Evolutionary conservation across 2,888 invertebrate species (phyloP).

Genomic region (Lordiphosa fenestrarum): DNA sequence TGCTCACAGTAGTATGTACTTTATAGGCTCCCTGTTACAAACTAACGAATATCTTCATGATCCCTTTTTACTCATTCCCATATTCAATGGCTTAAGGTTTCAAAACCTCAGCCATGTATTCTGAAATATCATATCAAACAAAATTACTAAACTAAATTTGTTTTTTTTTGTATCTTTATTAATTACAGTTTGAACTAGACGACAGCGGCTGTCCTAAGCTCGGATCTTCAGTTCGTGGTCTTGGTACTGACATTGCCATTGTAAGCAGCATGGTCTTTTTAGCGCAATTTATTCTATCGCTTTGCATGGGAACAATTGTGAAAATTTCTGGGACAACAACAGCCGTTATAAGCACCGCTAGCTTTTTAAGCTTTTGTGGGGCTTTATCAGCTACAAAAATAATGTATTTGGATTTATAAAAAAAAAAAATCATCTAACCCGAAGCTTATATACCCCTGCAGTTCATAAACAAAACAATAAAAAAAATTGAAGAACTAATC

Average conservation of each 20-base stretch:
- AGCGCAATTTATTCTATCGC: constrained; percentile 94
- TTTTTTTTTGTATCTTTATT: background rate
- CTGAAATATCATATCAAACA: too few relatives aligned
- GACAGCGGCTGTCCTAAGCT: constrained; percentile 82
- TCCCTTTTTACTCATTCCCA: too few relatives aligned
- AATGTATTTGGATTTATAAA: constrained; percentile 92
- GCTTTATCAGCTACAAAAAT: constrained; percentile 92
- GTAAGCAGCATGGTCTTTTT: constrained; percentile 98
- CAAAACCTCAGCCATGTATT: too few relatives aligned
- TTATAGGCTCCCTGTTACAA: too few relatives aligned
- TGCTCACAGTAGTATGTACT: too few relatives aligned
- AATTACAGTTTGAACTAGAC: constrained; percentile 83
- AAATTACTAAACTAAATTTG: background rate
- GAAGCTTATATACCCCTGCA: too few relatives aligned
- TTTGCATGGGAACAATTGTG: constrained; percentile 92
- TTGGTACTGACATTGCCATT: constrained; percentile 97
- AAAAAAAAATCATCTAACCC: background rate
- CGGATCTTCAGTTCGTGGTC: constrained; percentile 87
- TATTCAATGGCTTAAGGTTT: too few relatives aligned
- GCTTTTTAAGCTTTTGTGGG: constrained; percentile 91
- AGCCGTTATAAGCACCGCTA: constrained; percentile 92
- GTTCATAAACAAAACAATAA: too few relatives aligned
- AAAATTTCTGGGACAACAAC: constrained; percentile 90
- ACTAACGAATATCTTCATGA: too few relatives aligned
- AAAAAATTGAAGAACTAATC: too few relatives aligned